Evolutionary conservation across 2,888 invertebrate species (phyloP).

Genomic region (Pterostichus niger): DNA sequence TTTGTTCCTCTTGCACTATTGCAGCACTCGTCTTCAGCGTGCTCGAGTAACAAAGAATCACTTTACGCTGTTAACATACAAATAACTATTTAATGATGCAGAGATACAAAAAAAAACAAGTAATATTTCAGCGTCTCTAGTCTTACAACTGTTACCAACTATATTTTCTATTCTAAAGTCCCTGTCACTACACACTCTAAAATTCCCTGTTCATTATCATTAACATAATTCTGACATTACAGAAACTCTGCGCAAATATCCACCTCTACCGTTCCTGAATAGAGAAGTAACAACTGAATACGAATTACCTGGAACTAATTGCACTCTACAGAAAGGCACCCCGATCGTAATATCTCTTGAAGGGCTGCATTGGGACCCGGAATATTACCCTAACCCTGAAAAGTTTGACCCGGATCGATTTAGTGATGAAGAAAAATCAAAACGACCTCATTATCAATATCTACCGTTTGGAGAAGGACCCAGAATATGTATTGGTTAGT

Average conservation of each 20-base stretch:
- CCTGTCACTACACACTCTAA: too few species aligned
- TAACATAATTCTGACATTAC: too few species aligned
- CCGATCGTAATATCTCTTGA: constrained; percentile 47
- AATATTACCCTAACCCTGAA: constrained; percentile 66
- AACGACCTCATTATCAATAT: constrained; percentile 1
- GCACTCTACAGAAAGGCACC: constrained; percentile 55
- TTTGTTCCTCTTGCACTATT: too few species aligned
- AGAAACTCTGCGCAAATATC: constrained; percentile 68
- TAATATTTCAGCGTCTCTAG: too few species aligned
- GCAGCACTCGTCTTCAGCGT: too few species aligned
- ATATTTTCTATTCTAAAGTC: too few species aligned
- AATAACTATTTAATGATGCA: too few species aligned
- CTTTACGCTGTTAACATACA: too few species aligned
- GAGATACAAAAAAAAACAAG: too few species aligned
- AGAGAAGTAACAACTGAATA: constrained; percentile 59
- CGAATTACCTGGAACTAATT: constrained; percentile 59
- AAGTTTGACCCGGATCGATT: constrained; percentile 67
- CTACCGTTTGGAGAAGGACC: constrained; percentile 58
- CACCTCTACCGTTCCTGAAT: constrained; percentile 60
- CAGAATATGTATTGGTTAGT: constrained; percentile 54
- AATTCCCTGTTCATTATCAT: too few species aligned
- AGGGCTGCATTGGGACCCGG: constrained; percentile 62
- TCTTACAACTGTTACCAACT: too few species aligned
- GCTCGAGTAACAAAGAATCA: too few species aligned
- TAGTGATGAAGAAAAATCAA: constrained; percentile 36